Conservation (phyloP, 2,888 invertebrate genomes). For the Meganola albula region DNA sequence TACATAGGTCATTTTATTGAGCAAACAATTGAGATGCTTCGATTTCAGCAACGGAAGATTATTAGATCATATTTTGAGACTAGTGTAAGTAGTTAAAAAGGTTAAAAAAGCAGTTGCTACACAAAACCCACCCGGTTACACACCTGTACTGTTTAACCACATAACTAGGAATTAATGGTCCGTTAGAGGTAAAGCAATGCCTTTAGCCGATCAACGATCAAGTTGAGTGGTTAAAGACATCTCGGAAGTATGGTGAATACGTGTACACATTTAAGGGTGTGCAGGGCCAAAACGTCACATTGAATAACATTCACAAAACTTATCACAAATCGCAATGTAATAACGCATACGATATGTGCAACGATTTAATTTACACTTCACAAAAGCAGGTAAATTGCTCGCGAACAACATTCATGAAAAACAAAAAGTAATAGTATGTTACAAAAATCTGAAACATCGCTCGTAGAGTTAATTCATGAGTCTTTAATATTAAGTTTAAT, state of each 20-base stretch:
- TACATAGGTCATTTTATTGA: conserved; percentile 15
- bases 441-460: conserved; percentile 21
- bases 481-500: conserved; percentile 1
- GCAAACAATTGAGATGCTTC: conserved; percentile 12
- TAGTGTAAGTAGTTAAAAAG: too few species aligned
- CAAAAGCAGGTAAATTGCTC: conserved; percentile 26
- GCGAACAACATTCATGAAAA: conserved; percentile 15
- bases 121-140: too few species aligned
- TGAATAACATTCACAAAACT: conserved; percentile 17
- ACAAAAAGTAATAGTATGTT: conserved; percentile 23
- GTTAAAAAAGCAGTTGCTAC: too few species aligned
- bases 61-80: too few species aligned
- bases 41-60: too few species aligned
- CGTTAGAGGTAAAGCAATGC: too few species aligned
- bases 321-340: conserved; percentile 20
- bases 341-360: conserved; percentile 13
- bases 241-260: too few species aligned
- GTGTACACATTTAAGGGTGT: too few species aligned
- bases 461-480: conserved; percentile 6
- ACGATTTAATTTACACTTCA: conserved; percentile 23
- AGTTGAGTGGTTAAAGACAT: too few species aligned
- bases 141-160: too few species aligned
- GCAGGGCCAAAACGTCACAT: conserved; percentile 24
- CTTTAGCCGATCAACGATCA: too few species aligned
- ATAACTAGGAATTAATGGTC: too few species aligned